Base-by-base conservation (phyloP, 2,797 vertebrate species). In the Notolepis coatsorum region DNA sequence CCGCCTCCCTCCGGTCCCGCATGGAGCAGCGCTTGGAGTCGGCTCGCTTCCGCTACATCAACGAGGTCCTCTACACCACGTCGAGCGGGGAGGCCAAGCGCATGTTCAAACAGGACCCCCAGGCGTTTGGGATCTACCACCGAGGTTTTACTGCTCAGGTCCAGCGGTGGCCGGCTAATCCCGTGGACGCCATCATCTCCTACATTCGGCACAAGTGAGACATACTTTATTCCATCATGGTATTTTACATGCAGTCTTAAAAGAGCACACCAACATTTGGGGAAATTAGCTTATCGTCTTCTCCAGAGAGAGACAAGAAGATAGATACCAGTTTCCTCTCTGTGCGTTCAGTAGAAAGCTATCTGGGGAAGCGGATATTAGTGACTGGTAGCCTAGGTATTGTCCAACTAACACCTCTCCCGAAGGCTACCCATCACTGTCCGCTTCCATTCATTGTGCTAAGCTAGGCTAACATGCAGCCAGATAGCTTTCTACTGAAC, bases 11-110 rank as follows among this genome's bases (percentile, higher is more conserved):
- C 47, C 90, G 96, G n/a, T 77, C 79, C 0, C 93, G 93, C 17
- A 96, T 97, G 96, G 88, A 93, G 72, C 91, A 92, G 48, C 91
- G 93, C 0, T 77, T 98, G 64, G 93, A 94, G n/a, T 82, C 92
- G 0, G 96, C 95, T 0, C 94, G 93, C 7, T 98, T 99, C 89
- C 96, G 97, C 25, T 96, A 92, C 81, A 94, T 99, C 37, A 98
- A 98, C 1, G 91, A 98, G 67, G 87, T 93, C 60, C 74, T 99
- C 4, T 98, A 98, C 89, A 95, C 91, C 0, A 86, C 82, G 0
- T 80, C 84, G 64, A 97, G 97, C 73, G 85, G 38, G 0, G 93
- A 94, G 21, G 96, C 96, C 0, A 89, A 63, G 0, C 84, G 24
- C 15, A 94, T 99, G 77, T 97, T 98, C 79, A 80, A 64, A 20